Base-by-base conservation (phyloP, 53 echinoderm and acorn worm genomes). In the Arbacia lixula region DNA sequence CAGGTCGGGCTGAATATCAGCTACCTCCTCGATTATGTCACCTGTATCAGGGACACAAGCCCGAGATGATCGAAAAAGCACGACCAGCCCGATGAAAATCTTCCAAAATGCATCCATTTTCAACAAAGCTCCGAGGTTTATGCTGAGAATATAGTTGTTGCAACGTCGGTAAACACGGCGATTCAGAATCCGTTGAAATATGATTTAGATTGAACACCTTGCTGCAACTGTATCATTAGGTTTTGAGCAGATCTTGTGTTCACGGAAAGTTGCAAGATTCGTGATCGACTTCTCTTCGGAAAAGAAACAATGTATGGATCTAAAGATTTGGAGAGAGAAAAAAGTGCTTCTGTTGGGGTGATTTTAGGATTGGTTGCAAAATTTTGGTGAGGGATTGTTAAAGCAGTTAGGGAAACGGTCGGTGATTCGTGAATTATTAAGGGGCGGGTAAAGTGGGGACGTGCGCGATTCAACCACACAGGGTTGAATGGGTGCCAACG, bases 401-500 rank as follows among this genome's bases (percentile, higher is more conserved):
- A 25, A 24, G 14, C 21, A 39, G 8, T 10, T 10, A 10, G 21
- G 6, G 25, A 5, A 41, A 11, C 9, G 14, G 30, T 31, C 37
- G 22, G 1, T 17, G 39, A 30, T 14, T 19, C 37, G 20, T 38
- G 20, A 1, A 5, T 19, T 40, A 5, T 22, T 24, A 27, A 12
- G 22, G 68, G 68, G 3, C 14, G 30, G 20, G 19, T 11, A 27
- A 38, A 16, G 68, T 34, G 0, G 22, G 0, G 3, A 12, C 12
- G 9, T 12, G 51, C 72, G 30, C 35, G 74, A 74, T 53, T 10
- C 74, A 53, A 74, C 74, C 54, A 5, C 19, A 1, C 6, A 34
- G 29, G 54, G 74, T 43, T 53, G 53, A 74, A 74, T 74, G 54
- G n/a, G n/a, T n/a, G n/a, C n/a, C n/a, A n/a, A n/a, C n/a, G n/a